These are phyloP conservation scores for Morpho helenor DNA, from an alignment of 2,888 invertebrate species.

Conservation along the genomic window DNA sequence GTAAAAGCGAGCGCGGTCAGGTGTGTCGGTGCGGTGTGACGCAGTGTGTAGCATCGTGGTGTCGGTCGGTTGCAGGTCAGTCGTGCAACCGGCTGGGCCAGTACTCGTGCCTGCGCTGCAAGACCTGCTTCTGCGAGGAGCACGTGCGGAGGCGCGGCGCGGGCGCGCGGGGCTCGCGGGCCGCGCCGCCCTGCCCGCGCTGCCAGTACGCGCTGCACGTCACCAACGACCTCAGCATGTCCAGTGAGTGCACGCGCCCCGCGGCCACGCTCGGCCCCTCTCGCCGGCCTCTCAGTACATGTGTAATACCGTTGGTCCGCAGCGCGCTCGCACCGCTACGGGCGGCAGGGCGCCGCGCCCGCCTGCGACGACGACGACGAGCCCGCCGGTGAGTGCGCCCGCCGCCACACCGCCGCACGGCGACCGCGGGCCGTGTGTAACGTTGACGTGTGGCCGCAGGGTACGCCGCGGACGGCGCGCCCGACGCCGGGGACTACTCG, in stretches of 20 bases:
- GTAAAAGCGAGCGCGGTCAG: too few species aligned
- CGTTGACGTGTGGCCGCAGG: conserved; percentile 4
- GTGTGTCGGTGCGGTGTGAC: too few species aligned
- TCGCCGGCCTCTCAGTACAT: background rate
- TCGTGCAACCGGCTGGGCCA: conserved; percentile 97
- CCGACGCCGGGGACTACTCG: conserved; percentile 64
- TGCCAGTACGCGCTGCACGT: conserved; percentile 95
- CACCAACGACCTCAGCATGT: conserved; percentile 97
- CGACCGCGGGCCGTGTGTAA: background rate
- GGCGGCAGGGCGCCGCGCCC: conserved; percentile 86
- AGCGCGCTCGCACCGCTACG: conserved; percentile 93
- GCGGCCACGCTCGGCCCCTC: conserved; percentile 39
- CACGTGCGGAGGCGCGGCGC: conserved; percentile 87
- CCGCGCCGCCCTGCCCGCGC: conserved; percentile 90
- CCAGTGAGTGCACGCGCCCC: conserved; percentile 86
- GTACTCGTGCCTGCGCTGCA: conserved; percentile 96
- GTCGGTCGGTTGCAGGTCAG: conserved; percentile 79
- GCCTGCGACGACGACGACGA: conserved; percentile 81
- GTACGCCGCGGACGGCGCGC: conserved; percentile 44
- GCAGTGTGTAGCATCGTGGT: too few species aligned
- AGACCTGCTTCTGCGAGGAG: conserved; percentile 97
- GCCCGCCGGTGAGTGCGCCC: conserved; percentile 56
- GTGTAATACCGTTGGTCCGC: conserved; percentile 27
- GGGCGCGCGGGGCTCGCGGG: conserved; percentile 43
- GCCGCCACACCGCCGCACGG: conserved; percentile 16